Base-by-base conservation (phyloP, 2,888 invertebrate genomes). In the Nomada flava region DNA sequence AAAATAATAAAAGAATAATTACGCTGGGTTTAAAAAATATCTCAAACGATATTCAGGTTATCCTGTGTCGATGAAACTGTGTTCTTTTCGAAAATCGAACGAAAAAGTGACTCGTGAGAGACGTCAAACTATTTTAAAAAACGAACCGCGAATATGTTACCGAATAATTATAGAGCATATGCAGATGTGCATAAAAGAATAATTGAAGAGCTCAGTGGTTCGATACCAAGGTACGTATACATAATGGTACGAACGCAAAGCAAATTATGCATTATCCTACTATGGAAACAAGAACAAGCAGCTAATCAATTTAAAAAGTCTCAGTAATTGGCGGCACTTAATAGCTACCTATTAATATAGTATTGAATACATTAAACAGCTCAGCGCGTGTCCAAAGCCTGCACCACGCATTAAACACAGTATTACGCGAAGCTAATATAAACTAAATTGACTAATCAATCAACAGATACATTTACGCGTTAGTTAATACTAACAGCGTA, bases 301-400 rank as follows among this genome's bases (percentile, higher is more conserved):
- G 10, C 26, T 57, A 47, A 70, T 70, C 15, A 36, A 29, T 20
- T n/a, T 1, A 20, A 70, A 73, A 67, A 68, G 57, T 47, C 55
- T 55, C 15, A 15, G 44, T 29, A 68, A 73, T 57, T 47, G 44
- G 2, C 15, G 15, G 26, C 44, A n/a, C 29, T 53, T 55, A 26
- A 42, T n/a, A 18, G 15, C 44, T n/a, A 13, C 18, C 18, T 9
- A 15, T 68, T 47, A 67, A 2, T 5, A 29, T 36, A 74, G n/a
- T 50, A 20, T 0, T 9, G 15, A 5, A 9, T 29, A 18, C 15
- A 36, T 65, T 20, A 44, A 23, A 20, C 26, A 9, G 1, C 23
- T 26, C 18, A 10, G 18, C 26, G 4, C 23, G 42, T 5, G 1
- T 23, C 42, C 13, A 23, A 53, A 62, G 29, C 23, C 62, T 52